Evolutionary conservation across 2,888 invertebrate genomes (phyloP), one percentile per base, ranked within the genome.

Genomic region (Ethmia dodecea): DNA sequence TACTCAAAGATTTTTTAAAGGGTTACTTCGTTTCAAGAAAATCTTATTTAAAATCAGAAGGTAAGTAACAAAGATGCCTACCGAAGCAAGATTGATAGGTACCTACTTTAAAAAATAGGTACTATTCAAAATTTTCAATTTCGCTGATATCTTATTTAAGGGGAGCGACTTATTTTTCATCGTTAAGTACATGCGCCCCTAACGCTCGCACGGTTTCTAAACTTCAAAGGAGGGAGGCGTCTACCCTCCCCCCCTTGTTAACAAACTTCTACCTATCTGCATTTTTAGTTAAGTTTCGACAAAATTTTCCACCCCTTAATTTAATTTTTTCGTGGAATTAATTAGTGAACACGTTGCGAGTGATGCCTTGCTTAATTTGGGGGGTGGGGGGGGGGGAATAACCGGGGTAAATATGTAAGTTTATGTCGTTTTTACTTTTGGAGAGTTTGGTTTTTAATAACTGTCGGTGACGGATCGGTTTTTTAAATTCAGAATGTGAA

Each of bases 241-340:
- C 35, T n/a, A 38, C 14, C 33, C 28, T 37, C 44, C 60, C 70
- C 70, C 60, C 70, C 75, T 78, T 60, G 62, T 64, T 66, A 68
- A 52, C 59, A 60, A 65, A 65, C 60, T 67, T 69, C 58, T 59
- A 65, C 63, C 69, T 63, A 70, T 70, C 68, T 66, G 65, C 65
- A 71, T 83, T 81, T 81, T 81, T 78, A 79, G 79, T 80, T 77
- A 79, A 83, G 81, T 80, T 81, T 78, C 75, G 66, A 59, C 68
- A 69, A 75, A 76, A 76, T 67, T 71, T 67, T 61, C 69, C 65
- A 69, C 70, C 78, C 72, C 72, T 68, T 67, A 72, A 75, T 78
- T 67, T 59, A 72, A 73, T 67, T 66, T 67, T 62, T 67, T 60
- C 26, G n/a, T 42, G 39, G 58, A 65, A 72, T 71, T 72, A 70